Percentiles rank a stretch among this genome's conserved stretches.
phyloP scores from a whole-genome alignment of 2,113 vertebrate genomes.

The Verasper variegatus region DNA sequence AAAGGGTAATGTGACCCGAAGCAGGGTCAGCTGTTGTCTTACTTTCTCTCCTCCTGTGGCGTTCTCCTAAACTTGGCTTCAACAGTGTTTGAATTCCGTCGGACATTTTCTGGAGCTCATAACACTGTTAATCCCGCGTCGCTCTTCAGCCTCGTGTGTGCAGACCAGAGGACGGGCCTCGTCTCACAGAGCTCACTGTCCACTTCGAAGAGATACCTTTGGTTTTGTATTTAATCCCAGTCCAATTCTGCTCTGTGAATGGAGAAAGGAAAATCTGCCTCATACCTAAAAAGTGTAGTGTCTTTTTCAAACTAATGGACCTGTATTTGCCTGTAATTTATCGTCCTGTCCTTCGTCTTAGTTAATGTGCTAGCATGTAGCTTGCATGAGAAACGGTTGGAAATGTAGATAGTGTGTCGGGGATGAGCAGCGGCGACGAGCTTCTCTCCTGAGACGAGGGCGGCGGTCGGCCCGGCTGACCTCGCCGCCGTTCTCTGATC shows the following conservation, averaged over 20 bases:
- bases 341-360: slow-evolving; percentile 76
- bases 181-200: slow-evolving; percentile 41
- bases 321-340: slow-evolving; percentile 77
- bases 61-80: not conserved
- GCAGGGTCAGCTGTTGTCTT: slow-evolving; percentile 35
- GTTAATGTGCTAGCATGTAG: slow-evolving; percentile 80
- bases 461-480: slow-evolving; percentile 4
- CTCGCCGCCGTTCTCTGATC: slow-evolving; percentile 61
- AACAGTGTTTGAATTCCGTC: slow-evolving; percentile 15
- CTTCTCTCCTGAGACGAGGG: slow-evolving; percentile 40
- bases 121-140: not conserved
- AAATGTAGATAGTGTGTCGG: slow-evolving; percentile 69
- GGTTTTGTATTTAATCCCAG: slow-evolving; percentile 58
- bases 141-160: slow-evolving; percentile 38
- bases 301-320: slow-evolving; percentile 70
- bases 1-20: slow-evolving; percentile 39
- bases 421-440: slow-evolving; percentile 39
- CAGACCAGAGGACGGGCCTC: slow-evolving; percentile 63
- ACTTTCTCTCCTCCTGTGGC: not conserved
- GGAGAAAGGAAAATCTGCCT: slow-evolving; percentile 61
- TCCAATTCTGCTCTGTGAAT: slow-evolving; percentile 44
- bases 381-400: slow-evolving; percentile 78
- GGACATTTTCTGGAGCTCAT: not conserved
- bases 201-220: slow-evolving; percentile 32
- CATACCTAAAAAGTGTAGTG: slow-evolving; percentile 65